Evolutionary conservation across 2,888 invertebrate genomes (phyloP).

Genomic region (Pomacea canaliculata): DNA sequence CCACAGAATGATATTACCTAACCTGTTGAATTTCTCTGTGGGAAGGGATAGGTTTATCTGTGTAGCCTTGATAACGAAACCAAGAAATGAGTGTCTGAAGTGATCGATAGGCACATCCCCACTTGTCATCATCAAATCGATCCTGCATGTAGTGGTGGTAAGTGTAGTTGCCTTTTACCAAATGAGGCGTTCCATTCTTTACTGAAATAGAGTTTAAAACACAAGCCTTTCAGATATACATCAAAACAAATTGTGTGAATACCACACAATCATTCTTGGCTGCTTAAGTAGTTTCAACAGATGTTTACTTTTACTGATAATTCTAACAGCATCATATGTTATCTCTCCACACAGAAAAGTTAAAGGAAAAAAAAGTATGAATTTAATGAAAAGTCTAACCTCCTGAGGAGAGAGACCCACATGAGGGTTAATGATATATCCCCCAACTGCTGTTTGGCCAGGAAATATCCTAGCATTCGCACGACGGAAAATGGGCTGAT

Average conservation of each 20-base stretch:
- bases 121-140: slow-evolving; percentile 93
- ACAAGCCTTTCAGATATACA: too few relatives aligned
- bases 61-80: slow-evolving; percentile 78
- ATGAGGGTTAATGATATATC: slow-evolving; percentile 81
- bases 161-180: slow-evolving; percentile 85
- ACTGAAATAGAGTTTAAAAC: not conserved
- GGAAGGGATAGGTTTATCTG: slow-evolving; percentile 79
- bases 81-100: slow-evolving; percentile 96
- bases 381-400: slow-evolving; percentile 47
- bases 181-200: slow-evolving; percentile 33
- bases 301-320: too few relatives aligned
- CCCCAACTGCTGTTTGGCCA: slow-evolving; percentile 66
- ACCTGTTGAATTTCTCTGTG: slow-evolving; percentile 82
- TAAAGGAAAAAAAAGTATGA: not conserved
- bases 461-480: slow-evolving; percentile 74
- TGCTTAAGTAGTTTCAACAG: too few relatives aligned
- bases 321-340: too few relatives aligned
- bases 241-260: too few relatives aligned
- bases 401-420: slow-evolving; percentile 73
- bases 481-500: slow-evolving; percentile 82
- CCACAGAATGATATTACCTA: not conserved
- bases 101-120: slow-evolving; percentile 99
- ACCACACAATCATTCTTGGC: too few relatives aligned
- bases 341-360: not conserved
- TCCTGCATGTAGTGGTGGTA: slow-evolving; percentile 96